These are phyloP conservation scores for Sceloporus undulatus DNA, from an alignment of 2,113 vertebrate species.

Conservation along the genomic window DNA sequence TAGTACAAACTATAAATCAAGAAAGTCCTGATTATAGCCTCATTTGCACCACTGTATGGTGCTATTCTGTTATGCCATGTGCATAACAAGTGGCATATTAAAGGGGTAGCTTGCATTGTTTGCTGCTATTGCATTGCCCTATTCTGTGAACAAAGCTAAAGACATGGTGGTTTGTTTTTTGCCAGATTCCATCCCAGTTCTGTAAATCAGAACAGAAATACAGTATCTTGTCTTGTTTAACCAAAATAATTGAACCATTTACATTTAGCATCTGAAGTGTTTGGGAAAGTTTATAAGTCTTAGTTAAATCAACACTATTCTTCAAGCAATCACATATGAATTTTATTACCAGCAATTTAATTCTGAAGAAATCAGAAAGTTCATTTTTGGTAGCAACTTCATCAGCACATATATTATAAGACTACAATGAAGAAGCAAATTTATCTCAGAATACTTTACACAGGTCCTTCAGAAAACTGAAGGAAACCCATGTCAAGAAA, in stretches of 20 bases:
- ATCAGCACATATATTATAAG: neutral
- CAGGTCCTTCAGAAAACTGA: neutral
- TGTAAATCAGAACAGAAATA: neutral
- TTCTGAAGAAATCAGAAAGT: neutral
- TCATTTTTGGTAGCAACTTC: constrained; percentile 8
- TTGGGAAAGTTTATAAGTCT: constrained; percentile 1
- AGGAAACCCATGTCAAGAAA: neutral
- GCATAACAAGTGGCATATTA: neutral
- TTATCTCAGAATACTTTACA: neutral
- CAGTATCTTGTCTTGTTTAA: neutral
- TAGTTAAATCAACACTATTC: constrained; percentile 8
- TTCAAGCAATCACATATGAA: constrained; percentile 27
- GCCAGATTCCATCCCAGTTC: neutral
- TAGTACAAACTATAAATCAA: neutral
- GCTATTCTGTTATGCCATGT: neutral
- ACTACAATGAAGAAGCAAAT: neutral
- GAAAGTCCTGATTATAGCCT: neutral
- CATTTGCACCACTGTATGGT: neutral
- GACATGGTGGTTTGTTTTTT: neutral
- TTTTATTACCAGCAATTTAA: constrained; percentile 3
- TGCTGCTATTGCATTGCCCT: neutral
- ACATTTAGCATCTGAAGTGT: neutral
- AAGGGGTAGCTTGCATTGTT: neutral
- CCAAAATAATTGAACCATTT: neutral
- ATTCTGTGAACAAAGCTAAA: neutral